Conservation (phyloP, 2,888 invertebrate genomes). For the Amphipoea oculea region DNA sequence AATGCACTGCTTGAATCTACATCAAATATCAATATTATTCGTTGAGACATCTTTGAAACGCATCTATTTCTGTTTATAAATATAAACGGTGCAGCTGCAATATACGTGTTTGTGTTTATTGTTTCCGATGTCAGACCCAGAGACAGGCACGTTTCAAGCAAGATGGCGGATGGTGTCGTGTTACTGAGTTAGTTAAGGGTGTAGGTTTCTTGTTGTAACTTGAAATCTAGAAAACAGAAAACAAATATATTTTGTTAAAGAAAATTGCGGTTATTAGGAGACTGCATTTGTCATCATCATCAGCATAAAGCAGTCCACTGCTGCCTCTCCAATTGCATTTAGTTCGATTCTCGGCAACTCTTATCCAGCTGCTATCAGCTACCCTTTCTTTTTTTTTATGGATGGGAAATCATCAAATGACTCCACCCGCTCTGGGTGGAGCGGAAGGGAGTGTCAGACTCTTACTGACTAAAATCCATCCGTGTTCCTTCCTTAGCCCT, state of each 20-base stretch:
- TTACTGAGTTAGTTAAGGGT: conserved; percentile 13
- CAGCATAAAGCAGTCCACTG: too few relatives aligned
- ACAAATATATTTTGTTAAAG: not conserved
- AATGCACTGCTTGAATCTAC: not conserved
- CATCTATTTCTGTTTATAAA: conserved; percentile 29
- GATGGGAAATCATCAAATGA: too few relatives aligned
- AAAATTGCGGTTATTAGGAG: not conserved
- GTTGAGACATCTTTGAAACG: conserved; percentile 1
- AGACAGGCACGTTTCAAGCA: conserved; percentile 47
- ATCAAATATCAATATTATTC: conserved; percentile 44
- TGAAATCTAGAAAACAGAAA: not conserved
- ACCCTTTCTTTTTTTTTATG: too few relatives aligned
- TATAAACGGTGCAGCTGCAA: conserved; percentile 26
- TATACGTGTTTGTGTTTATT: conserved; percentile 38
- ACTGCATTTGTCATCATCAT: too few relatives aligned
- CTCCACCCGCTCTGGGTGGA: too few relatives aligned
- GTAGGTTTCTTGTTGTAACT: not conserved
- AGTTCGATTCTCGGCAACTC: not conserved
- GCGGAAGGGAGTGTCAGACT: too few relatives aligned
- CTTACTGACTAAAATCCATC: too few relatives aligned
- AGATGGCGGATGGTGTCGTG: not conserved
- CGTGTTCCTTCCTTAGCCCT: too few relatives aligned
- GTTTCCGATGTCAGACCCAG: conserved; percentile 36
- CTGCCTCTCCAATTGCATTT: not conserved
- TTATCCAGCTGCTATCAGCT: not conserved